phyloP scores from a whole-genome alignment of 1,140 invertebrate genomes.

The Scaptomyza hsui region DNA sequence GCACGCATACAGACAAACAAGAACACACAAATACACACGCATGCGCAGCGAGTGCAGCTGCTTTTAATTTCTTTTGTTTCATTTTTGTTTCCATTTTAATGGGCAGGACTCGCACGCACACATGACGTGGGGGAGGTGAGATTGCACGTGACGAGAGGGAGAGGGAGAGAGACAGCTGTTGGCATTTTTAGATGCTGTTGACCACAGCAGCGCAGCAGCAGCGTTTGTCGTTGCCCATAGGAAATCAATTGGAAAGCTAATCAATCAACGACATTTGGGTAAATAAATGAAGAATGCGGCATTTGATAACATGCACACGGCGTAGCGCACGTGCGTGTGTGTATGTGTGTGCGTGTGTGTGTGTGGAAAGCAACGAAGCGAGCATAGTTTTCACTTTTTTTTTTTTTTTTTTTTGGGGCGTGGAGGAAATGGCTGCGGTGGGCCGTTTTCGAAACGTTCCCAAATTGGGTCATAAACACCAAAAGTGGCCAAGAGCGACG shows the following conservation, averaged over 20 bases:
- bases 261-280: conserved; percentile 52
- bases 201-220: too few species aligned
- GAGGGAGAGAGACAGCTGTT: neutral
- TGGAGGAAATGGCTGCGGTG: conserved; percentile 62
- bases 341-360: neutral
- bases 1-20: conserved; percentile 7
- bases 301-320: conserved; percentile 50
- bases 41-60: conserved; percentile 62
- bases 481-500: conserved; percentile 34
- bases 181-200: conserved; percentile 23
- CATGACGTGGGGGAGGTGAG: neutral
- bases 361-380: conserved; percentile 11
- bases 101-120: conserved; percentile 19
- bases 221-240: neutral
- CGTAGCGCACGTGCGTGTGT: neutral
- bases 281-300: conserved; percentile 68
- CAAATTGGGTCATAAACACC: conserved; percentile 55
- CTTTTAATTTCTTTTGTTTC: conserved; percentile 59
- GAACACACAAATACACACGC: neutral
- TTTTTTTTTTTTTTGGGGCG: conserved; percentile 69
- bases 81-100: conserved; percentile 18
- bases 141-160: too few species aligned
- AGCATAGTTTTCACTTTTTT: conserved; percentile 70
- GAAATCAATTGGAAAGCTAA: conserved; percentile 56
- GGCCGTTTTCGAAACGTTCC: conserved; percentile 40